Evolutionary conservation across 2,888 invertebrate genomes (phyloP).

Genomic region (Dolomedes plantarius): DNA sequence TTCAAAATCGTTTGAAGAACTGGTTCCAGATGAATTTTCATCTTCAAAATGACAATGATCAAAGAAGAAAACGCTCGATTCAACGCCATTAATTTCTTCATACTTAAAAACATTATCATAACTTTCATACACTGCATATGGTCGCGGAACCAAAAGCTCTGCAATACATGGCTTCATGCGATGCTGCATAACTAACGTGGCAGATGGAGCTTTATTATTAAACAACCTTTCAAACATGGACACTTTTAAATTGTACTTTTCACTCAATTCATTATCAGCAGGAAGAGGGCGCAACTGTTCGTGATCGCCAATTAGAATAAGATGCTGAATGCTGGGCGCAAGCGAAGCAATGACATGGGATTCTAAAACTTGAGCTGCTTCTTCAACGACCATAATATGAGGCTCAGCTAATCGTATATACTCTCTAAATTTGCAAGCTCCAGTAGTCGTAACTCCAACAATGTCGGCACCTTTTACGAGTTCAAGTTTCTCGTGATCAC

Average conservation of each 20-base stretch:
- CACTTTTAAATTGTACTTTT: constrained; percentile 76
- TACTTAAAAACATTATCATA: constrained; percentile 74
- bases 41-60: constrained; percentile 67
- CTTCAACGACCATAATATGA: constrained; percentile 85
- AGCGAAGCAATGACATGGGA: constrained; percentile 87
- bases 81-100: constrained; percentile 74
- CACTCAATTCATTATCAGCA: constrained; percentile 76
- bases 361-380: constrained; percentile 92
- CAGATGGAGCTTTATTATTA: constrained; percentile 75
- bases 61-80: constrained; percentile 75
- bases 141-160: constrained; percentile 74
- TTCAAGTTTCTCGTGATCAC: constrained; percentile 12
- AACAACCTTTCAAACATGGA: constrained; percentile 77
- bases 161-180: constrained; percentile 77
- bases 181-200: constrained; percentile 77
- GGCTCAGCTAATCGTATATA: constrained; percentile 81
- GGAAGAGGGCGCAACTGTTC: constrained; percentile 78
- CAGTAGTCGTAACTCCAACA: constrained; percentile 87
- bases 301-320: constrained; percentile 84
- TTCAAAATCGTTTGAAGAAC: constrained; percentile 74
- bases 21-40: constrained; percentile 42
- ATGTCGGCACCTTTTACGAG: constrained; percentile 77
- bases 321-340: constrained; percentile 85
- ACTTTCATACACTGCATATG: constrained; percentile 74
- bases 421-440: constrained; percentile 83